Conservation (phyloP, 2,888 invertebrate species). For the Caenorhabditis sp. region DNA sequence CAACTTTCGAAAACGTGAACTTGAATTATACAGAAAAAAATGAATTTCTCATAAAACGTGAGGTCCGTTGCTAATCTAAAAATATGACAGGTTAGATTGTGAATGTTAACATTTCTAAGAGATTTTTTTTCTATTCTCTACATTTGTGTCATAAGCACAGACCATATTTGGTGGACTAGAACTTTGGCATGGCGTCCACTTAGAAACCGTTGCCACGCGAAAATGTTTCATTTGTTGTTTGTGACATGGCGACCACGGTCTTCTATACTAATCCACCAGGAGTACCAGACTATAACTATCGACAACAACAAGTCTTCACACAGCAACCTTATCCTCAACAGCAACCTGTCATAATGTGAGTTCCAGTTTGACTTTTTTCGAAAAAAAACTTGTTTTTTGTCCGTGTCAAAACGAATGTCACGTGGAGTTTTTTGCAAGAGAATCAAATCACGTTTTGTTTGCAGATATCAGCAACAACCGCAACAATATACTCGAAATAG, state of each 20-base stretch:
- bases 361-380: neutral
- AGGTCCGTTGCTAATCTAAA: too few species aligned
- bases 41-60: too few species aligned
- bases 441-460: conserved; percentile 1
- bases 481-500: neutral
- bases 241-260: neutral
- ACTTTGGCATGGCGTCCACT: neutral
- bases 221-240: neutral
- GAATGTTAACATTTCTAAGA: too few species aligned
- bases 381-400: neutral
- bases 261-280: conserved; percentile 22
- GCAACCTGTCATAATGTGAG: conserved; percentile 30
- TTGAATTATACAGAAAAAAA: too few species aligned
- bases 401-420: too few species aligned
- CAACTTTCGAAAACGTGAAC: too few species aligned
- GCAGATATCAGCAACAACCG: neutral
- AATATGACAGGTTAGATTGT: too few species aligned
- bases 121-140: too few species aligned
- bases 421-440: too few species aligned
- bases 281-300: conserved; percentile 4
- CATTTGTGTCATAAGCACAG: neutral
- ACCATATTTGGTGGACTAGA: neutral
- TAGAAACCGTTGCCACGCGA: conserved; percentile 21
- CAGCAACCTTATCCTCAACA: conserved; percentile 32
- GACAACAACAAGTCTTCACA: conserved; percentile 12